Evolutionary conservation across 1,140 invertebrate genomes (phyloP).

Genomic region (Psix sp.): DNA sequence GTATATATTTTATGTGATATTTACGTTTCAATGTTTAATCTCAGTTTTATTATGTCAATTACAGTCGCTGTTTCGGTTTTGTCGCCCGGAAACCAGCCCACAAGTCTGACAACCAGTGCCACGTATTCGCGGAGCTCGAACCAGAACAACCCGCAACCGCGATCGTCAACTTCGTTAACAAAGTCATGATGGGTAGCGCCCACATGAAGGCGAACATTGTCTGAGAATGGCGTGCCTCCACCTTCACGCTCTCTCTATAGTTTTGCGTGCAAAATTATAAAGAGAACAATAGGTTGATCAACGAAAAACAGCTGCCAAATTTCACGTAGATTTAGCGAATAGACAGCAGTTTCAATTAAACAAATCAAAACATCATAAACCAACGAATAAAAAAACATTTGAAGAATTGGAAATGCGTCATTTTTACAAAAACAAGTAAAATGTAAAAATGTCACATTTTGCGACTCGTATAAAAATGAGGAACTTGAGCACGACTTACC

Average conservation of each 20-base stretch:
- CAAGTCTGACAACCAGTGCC: slow-evolving; percentile 94
- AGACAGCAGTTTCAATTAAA: slow-evolving; percentile 28
- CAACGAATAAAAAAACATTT: too few relatives aligned
- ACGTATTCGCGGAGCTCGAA: slow-evolving; percentile 96
- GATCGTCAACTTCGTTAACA: slow-evolving; percentile 97
- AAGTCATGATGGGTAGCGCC: slow-evolving; percentile 85
- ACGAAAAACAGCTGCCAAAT: slow-evolving; percentile 41
- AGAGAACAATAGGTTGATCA: slow-evolving; percentile 11
- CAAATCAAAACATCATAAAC: too few relatives aligned
- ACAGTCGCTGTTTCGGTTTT: slow-evolving; percentile 93
- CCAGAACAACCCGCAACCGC: slow-evolving; percentile 96
- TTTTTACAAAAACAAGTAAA: neutral
- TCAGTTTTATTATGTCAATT: too few relatives aligned
- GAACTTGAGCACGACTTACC: neutral
- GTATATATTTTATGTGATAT: too few relatives aligned
- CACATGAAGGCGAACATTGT: slow-evolving; percentile 79
- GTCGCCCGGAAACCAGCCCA: slow-evolving; percentile 90
- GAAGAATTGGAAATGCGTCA: slow-evolving; percentile 1
- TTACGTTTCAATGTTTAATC: too few relatives aligned
- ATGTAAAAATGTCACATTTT: too few relatives aligned
- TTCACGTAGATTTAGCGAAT: slow-evolving; percentile 39
- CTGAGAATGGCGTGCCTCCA: slow-evolving; percentile 60
- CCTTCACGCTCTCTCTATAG: slow-evolving; percentile 43
- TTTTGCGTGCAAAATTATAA: slow-evolving; percentile 33
- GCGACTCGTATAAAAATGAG: too few relatives aligned